Percentiles rank a stretch among this genome's conserved stretches.
Conservation (phyloP, 2,888 invertebrate genomes). For the Agrilus mali region DNA sequence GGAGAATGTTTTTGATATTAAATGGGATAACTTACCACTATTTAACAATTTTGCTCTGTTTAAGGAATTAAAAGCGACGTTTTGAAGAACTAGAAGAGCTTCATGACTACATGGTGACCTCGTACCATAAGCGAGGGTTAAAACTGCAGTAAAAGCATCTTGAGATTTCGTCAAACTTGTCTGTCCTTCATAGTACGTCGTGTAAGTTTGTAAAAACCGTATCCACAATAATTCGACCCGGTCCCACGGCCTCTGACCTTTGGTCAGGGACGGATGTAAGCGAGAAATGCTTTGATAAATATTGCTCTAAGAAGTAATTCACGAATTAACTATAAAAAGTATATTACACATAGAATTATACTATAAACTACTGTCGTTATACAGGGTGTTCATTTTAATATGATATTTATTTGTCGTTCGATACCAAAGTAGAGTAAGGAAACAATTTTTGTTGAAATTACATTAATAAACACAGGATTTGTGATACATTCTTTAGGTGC, state of each 20-base stretch:
- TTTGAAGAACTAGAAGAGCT: constrained; percentile 40
- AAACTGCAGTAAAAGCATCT: constrained; percentile 30
- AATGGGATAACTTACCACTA: constrained; percentile 30
- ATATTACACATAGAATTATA: neutral
- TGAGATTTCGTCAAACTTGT: constrained; percentile 34
- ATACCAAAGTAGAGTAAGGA: too few species aligned
- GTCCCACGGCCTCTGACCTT: constrained; percentile 40
- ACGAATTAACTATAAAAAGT: neutral
- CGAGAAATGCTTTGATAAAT: constrained; percentile 35
- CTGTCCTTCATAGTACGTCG: constrained; percentile 43
- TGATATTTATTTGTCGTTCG: too few species aligned
- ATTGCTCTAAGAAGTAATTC: constrained; percentile 31
- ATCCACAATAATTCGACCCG: constrained; percentile 40
- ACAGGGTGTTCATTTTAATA: too few species aligned
- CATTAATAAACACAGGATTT: too few species aligned
- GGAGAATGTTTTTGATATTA: too few species aligned
- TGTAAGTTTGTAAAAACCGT: constrained; percentile 38
- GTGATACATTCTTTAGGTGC: too few species aligned
- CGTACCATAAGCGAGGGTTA: constrained; percentile 21
- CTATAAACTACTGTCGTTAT: neutral
- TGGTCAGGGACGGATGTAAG: constrained; percentile 40
- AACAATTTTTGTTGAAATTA: too few species aligned
- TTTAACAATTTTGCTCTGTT: constrained; percentile 40
- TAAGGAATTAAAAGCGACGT: constrained; percentile 40
- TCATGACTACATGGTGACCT: constrained; percentile 24